Conservation (phyloP, 2,113 vertebrate genomes). For the Rhabdornis inornatus region DNA sequence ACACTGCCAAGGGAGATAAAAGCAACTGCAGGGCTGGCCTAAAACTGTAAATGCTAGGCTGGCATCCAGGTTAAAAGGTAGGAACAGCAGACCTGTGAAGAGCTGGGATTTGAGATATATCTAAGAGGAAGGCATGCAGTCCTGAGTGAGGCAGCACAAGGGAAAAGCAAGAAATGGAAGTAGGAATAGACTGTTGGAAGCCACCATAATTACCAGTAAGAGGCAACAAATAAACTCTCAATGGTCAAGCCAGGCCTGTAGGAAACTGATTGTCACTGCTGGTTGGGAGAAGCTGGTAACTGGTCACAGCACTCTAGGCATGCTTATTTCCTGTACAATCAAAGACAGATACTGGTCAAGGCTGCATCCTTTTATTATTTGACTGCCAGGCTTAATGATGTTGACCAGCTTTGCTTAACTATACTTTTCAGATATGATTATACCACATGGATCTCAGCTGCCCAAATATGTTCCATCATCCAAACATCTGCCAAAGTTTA, state of each 20-base stretch:
- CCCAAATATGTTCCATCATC: background rate
- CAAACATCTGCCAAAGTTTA: background rate
- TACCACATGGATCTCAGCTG: background rate
- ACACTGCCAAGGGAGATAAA: background rate
- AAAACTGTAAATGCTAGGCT: background rate
- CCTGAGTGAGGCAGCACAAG: background rate
- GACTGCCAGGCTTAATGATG: background rate
- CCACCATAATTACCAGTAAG: background rate
- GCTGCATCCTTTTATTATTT: background rate
- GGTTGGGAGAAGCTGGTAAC: background rate
- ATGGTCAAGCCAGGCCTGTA: background rate
- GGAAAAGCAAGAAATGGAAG: background rate
- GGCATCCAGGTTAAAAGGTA: background rate
- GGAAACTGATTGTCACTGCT: background rate
- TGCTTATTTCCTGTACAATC: background rate
- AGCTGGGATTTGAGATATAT: background rate
- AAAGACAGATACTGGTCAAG: background rate
- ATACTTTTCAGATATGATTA: background rate
- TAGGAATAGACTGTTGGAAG: background rate
- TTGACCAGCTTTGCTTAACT: background rate
- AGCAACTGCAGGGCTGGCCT: background rate
- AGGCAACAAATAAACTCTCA: background rate
- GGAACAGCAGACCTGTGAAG: background rate
- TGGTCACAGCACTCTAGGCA: background rate
- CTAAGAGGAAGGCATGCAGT: background rate